These are phyloP conservation scores for Clitarchus hookeri DNA, from an alignment of 2,888 invertebrate genomes.

Conservation along the genomic window DNA sequence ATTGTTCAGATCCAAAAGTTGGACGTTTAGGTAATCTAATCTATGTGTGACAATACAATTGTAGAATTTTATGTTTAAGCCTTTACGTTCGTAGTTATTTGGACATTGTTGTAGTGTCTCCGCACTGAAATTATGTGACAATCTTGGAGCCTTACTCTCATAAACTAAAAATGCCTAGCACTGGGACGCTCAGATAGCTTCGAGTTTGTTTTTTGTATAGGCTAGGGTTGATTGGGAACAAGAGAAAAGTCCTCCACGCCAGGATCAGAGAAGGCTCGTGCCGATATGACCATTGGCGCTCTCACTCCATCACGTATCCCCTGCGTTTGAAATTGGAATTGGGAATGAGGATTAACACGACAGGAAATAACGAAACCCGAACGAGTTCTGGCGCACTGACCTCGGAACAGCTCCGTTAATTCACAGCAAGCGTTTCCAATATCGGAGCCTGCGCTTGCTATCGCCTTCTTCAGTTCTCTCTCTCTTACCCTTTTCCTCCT, in stretches of 20 bases:
- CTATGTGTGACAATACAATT: too few relatives aligned
- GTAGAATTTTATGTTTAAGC: too few relatives aligned
- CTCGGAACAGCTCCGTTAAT: neutral
- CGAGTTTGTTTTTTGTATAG: too few relatives aligned
- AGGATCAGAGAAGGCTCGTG: neutral
- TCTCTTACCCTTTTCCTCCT: neutral
- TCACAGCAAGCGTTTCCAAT: neutral
- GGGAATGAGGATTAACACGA: neutral
- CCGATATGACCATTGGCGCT: neutral
- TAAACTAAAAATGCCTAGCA: too few relatives aligned
- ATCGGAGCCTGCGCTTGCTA: neutral
- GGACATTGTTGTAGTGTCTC: too few relatives aligned
- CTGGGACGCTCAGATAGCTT: too few relatives aligned
- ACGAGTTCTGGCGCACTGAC: neutral
- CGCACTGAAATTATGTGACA: too few relatives aligned
- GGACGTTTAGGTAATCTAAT: too few relatives aligned
- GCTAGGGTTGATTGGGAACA: neutral
- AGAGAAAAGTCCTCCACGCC: neutral
- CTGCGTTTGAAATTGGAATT: neutral
- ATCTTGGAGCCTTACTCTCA: too few relatives aligned
- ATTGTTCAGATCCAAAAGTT: too few relatives aligned
- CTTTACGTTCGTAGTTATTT: too few relatives aligned
- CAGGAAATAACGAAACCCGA: neutral
- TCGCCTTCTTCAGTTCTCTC: neutral
- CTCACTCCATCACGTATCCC: neutral